Conservation (phyloP, 1,140 invertebrate genomes). For the Halyomorpha halys region DNA sequence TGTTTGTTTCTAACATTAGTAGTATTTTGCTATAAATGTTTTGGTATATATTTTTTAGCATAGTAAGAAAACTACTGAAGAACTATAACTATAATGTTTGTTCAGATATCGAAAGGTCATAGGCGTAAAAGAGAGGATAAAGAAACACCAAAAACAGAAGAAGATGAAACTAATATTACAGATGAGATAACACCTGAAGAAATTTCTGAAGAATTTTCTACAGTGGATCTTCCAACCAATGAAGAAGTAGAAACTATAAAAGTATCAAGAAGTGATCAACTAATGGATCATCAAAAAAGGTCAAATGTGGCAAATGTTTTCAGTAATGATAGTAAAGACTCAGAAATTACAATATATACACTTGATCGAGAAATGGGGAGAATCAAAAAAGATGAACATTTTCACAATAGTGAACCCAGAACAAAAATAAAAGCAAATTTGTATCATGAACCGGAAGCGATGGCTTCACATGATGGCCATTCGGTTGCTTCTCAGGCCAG, state of each 20-base stretch:
- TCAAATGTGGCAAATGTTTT: conserved; percentile 1
- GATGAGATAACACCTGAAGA: background rate
- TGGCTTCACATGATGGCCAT: background rate
- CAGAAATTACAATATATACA: conserved; percentile 15
- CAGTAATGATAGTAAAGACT: background rate
- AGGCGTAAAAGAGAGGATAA: conserved; percentile 8
- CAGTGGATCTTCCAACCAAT: conserved; percentile 11
- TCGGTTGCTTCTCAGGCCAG: conserved; percentile 18
- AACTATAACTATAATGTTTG: conserved; percentile 18
- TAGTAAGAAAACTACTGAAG: background rate
- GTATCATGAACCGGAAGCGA: background rate
- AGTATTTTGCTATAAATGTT: no score
- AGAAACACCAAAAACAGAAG: background rate
- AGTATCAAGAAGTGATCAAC: background rate
- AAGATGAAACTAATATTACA: conserved; percentile 1
- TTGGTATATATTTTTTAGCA: background rate
- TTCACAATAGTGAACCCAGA: background rate
- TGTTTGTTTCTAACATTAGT: no score
- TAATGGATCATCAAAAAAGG: background rate
- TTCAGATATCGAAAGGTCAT: conserved; percentile 20
- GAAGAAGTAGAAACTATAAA: background rate
- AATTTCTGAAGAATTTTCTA: background rate
- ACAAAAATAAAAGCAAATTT: background rate
- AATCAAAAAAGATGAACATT: background rate
- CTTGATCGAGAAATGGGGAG: conserved; percentile 13